Evolutionary conservation across 2,113 vertebrate genomes (phyloP).

Genomic region (Paradisaea rubra): DNA sequence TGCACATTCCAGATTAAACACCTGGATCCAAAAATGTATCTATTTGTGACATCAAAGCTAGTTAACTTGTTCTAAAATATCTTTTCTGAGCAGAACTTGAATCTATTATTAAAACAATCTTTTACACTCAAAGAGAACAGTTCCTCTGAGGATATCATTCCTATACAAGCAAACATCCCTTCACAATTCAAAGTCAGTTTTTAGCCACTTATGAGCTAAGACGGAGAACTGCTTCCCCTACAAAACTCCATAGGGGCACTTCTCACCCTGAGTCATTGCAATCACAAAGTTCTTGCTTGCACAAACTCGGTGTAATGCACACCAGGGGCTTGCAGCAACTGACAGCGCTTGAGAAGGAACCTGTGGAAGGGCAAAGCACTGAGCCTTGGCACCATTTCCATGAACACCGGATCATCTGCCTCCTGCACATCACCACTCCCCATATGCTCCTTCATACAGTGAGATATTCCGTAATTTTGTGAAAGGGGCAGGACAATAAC

Average conservation of each 20-base stretch:
- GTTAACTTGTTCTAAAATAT: not conserved
- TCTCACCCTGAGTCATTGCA: not conserved
- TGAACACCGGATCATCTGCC: fast-evolving
- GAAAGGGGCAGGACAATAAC: not conserved
- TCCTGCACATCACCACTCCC: not conserved
- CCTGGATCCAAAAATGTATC: not conserved
- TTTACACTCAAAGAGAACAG: not conserved
- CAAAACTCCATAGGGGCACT: not conserved
- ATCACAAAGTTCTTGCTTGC: not conserved
- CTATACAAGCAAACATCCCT: not conserved
- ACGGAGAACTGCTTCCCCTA: not conserved
- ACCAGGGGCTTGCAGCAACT: not conserved
- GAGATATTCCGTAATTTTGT: not conserved
- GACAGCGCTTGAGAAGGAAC: not conserved
- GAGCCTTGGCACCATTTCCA: not conserved
- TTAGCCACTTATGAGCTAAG: not conserved
- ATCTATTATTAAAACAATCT: slow-evolving; percentile 22
- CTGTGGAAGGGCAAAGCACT: not conserved
- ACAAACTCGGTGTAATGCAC: not conserved
- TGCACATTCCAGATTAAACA: not conserved
- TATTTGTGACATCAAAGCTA: not conserved
- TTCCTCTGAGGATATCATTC: not conserved
- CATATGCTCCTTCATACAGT: fast-evolving
- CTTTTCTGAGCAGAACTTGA: not conserved
- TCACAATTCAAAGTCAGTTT: not conserved